Conservation (phyloP, 1,140 invertebrate genomes). For the Drosophila sp. region DNA sequence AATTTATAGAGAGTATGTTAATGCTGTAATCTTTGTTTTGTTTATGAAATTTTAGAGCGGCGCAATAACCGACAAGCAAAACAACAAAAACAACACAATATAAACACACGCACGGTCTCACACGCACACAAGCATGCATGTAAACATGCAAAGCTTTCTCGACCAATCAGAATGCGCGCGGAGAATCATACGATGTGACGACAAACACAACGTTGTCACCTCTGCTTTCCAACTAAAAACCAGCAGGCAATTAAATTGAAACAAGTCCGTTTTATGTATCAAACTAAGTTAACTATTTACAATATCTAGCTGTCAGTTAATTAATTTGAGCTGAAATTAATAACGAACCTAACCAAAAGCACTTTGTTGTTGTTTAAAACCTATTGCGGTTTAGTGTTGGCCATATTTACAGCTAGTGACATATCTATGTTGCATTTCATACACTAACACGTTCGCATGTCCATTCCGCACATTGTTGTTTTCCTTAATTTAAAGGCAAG, state of each 20-base stretch:
- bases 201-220: constrained; percentile 41
- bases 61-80: constrained; percentile 52
- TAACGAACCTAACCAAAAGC: constrained; percentile 29
- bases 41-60: constrained; percentile 67
- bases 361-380: constrained; percentile 16
- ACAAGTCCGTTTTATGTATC: not conserved
- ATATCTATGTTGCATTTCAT: not conserved
- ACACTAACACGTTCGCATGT: constrained; percentile 1
- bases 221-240: constrained; percentile 19
- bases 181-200: constrained; percentile 73
- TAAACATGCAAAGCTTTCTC: constrained; percentile 54
- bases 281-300: not conserved
- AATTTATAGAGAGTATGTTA: constrained; percentile 2
- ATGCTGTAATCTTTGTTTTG: constrained; percentile 56
- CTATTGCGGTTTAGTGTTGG: constrained; percentile 22
- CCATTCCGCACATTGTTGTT: not conserved
- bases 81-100: constrained; percentile 43
- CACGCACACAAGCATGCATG: constrained; percentile 21
- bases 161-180: constrained; percentile 67
- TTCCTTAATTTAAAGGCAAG: constrained; percentile 41
- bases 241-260: constrained; percentile 5
- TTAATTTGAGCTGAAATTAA: not conserved
- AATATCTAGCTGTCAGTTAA: not conserved
- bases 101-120: constrained; percentile 24
- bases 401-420: constrained; percentile 19